phyloP scores from a whole-genome alignment of 2,797 vertebrate genomes.

The Synaphobranchus kaupii region DNA sequence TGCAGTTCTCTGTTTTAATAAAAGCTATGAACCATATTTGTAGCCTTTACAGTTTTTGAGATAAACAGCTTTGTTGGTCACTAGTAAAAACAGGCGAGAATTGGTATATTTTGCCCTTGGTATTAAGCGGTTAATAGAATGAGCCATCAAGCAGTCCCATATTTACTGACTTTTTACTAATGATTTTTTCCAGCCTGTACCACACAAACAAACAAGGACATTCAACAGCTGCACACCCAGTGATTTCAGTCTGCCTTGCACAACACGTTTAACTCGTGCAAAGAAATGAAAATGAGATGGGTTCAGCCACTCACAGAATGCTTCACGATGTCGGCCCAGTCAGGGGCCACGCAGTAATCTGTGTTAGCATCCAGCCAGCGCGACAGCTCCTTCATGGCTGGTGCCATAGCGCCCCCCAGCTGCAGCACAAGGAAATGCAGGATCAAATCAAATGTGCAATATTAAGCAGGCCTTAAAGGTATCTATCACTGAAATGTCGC shows the following conservation, averaged over 20 bases:
- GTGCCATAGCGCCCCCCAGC: slow-evolving; percentile 90
- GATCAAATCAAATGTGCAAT: slow-evolving; percentile 2
- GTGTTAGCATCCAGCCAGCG: slow-evolving; percentile 88
- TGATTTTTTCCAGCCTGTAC: background rate
- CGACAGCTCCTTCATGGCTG: slow-evolving; percentile 89
- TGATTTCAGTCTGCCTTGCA: background rate
- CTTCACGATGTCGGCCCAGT: slow-evolving; percentile 91
- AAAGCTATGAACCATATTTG: too few species aligned
- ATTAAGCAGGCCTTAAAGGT: background rate
- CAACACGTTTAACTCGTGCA: background rate
- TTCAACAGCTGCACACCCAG: background rate
- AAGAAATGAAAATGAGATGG: background rate
- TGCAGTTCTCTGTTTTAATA: too few species aligned
- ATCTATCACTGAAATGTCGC: background rate
- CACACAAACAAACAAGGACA: background rate
- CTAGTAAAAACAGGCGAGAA: too few species aligned
- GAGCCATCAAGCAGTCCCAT: background rate
- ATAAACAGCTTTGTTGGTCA: too few species aligned
- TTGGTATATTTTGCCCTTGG: too few species aligned
- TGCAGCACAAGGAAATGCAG: slow-evolving; percentile 56
- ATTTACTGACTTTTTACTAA: background rate
- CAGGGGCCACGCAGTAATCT: slow-evolving; percentile 87
- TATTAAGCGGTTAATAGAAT: too few species aligned
- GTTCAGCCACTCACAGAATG: slow-evolving; percentile 81
- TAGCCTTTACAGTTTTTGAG: too few species aligned